Evolutionary conservation across 1,140 invertebrate species (phyloP), one percentile per base, ranked within the genome.

Genomic region (Micrasema minimum): DNA sequence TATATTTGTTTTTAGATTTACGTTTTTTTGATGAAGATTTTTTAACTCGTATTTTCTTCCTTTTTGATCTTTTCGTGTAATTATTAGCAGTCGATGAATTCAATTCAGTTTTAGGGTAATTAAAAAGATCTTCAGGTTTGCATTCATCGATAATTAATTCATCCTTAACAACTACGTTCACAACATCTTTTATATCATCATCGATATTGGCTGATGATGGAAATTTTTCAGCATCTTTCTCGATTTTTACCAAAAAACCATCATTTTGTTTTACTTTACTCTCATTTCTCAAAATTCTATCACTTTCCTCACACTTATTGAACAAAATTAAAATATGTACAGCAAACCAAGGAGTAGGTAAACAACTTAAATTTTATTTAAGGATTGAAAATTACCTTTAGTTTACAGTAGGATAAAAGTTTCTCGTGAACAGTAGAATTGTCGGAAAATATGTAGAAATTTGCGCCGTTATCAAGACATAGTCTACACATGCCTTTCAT

Each of bases 301-400:
- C 71, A 55, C 50, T 71, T 46, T 57, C 64, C 67, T 73, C 66
- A 59, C 48, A 55, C 38, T 20, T 72, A 23, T 43, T 51, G 12
- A 38, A n/a, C n/a, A n/a, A n/a, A n/a, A n/a, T n/a, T n/a, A n/a
- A n/a, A n/a, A n/a, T n/a, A n/a, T n/a, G n/a, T n/a, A n/a, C n/a
- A n/a, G n/a, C n/a, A n/a, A n/a, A n/a, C n/a, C n/a, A n/a, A n/a
- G n/a, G n/a, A n/a, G n/a, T n/a, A n/a, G n/a, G n/a, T n/a, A n/a
- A n/a, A n/a, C n/a, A n/a, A n/a, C n/a, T n/a, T n/a, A n/a, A n/a
- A n/a, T n/a, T n/a, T n/a, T n/a, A n/a, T n/a, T n/a, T n/a, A n/a
- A n/a, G n/a, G n/a, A 31, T 2, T 31, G 10, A 2, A 23, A 45
- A 18, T n/a, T 62, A 62, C 59, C 20, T 62, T 23, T 12, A 62